Evolutionary conservation across 1,140 invertebrate species (phyloP).

Genomic region (Neodiprion fabricii): DNA sequence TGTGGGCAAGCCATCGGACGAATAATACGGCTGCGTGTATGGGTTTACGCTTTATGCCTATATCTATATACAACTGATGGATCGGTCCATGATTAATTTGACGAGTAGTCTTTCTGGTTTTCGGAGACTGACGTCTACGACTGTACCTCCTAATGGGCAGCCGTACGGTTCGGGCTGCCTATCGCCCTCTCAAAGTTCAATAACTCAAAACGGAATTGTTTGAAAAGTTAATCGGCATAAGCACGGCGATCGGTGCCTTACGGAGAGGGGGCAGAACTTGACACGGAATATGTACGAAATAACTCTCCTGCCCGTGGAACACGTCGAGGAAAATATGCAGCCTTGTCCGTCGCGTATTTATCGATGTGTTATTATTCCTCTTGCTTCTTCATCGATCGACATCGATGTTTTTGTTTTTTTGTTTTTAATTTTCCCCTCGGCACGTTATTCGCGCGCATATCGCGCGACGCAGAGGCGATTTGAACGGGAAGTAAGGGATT

Average conservation of each 20-base stretch:
- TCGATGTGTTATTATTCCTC: no score
- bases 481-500: not conserved
- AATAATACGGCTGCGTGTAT: not conserved
- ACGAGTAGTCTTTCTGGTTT: conserved; percentile 65
- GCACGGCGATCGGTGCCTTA: conserved; percentile 24
- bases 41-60: not conserved
- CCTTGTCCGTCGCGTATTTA: no score
- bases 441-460: no score
- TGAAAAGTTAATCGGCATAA: conserved; percentile 55
- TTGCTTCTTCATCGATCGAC: no score
- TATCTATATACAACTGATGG: conserved; percentile 48
- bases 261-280: conserved; percentile 14
- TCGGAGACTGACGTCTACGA: conserved; percentile 50
- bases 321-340: no score
- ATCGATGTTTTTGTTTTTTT: no score
- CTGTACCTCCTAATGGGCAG: conserved; percentile 20
- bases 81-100: conserved; percentile 65
- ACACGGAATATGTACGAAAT: conserved; percentile 23
- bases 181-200: not conserved
- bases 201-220: conserved; percentile 32
- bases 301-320: conserved; percentile 21
- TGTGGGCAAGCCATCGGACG: not conserved
- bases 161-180: not conserved
- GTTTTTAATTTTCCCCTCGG: no score
- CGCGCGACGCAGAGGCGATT: no score